Percentiles rank a stretch among this genome's conserved stretches.
Conservation (phyloP, 2,888 invertebrate species). For the Drymonia ruficornis region DNA sequence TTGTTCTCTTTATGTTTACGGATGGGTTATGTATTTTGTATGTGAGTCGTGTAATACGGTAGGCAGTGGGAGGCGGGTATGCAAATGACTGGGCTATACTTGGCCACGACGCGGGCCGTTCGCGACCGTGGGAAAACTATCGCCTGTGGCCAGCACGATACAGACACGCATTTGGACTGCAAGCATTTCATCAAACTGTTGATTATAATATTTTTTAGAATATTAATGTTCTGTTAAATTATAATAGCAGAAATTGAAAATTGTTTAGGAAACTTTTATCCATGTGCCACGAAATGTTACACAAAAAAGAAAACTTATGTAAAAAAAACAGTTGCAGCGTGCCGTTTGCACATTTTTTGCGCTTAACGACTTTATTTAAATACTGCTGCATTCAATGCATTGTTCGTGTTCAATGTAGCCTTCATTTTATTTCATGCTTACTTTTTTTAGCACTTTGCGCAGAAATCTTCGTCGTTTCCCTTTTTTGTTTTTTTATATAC, state of each 20-base stretch:
- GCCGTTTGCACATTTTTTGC: conserved; percentile 2
- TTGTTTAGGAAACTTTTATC: not conserved
- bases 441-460: not conserved
- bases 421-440: conserved; percentile 4
- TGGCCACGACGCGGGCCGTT: conserved; percentile 73
- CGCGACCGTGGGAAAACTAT: conserved; percentile 84
- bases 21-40: conserved; percentile 34
- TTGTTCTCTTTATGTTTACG: conserved; percentile 16
- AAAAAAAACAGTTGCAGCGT: conserved; percentile 1
- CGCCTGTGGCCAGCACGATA: conserved; percentile 78
- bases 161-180: conserved; percentile 60
- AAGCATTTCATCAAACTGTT: conserved; percentile 22
- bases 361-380: conserved; percentile 5
- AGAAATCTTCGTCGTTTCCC: not conserved
- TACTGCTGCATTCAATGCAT: not conserved
- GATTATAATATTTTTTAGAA: not conserved
- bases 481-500: not conserved
- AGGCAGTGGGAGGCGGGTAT: conserved; percentile 75
- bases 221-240: not conserved
- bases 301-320: not conserved
- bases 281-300: not conserved
- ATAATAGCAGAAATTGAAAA: too few species aligned
- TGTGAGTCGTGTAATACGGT: conserved; percentile 72
- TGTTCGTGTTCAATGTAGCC: not conserved
- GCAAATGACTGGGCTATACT: conserved; percentile 82